phyloP scores from a whole-genome alignment of 2,888 invertebrate species.

The Lochmaea capreae region DNA sequence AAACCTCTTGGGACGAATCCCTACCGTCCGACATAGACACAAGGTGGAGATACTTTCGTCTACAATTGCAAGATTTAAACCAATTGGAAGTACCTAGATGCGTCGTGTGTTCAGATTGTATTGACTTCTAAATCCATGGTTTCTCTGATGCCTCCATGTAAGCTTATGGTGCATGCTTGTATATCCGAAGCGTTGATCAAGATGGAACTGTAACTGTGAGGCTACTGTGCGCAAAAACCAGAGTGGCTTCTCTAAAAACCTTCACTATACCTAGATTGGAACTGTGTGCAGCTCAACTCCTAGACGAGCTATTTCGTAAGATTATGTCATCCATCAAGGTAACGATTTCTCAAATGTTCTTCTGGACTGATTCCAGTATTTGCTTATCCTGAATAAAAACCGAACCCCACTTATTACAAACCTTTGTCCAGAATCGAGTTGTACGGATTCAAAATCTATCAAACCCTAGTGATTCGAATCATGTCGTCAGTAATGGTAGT shows the following conservation, averaged over 20 bases:
- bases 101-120: slow-evolving; percentile 31
- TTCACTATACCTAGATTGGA: slow-evolving; percentile 41
- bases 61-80: slow-evolving; percentile 38
- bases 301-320: slow-evolving; percentile 33
- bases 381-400: slow-evolving; percentile 34
- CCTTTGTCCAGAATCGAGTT: slow-evolving; percentile 39
- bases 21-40: slow-evolving; percentile 22
- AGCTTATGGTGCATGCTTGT: slow-evolving; percentile 42
- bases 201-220: slow-evolving; percentile 2
- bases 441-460: slow-evolving; percentile 38
- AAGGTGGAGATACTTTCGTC: slow-evolving; percentile 35
- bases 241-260: slow-evolving; percentile 42
- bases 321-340: slow-evolving; percentile 25
- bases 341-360: neutral
- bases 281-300: slow-evolving; percentile 37
- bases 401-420: slow-evolving; percentile 35
- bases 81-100: slow-evolving; percentile 35
- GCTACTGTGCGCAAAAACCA: slow-evolving; percentile 39
- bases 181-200: slow-evolving; percentile 32
- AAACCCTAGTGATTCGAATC: neutral
- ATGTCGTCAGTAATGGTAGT: slow-evolving; percentile 35
- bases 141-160: slow-evolving; percentile 41
- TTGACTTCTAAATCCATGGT: slow-evolving; percentile 34
- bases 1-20: neutral
- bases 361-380: slow-evolving; percentile 42